Base-by-base conservation (phyloP, 53 echinoderm and acorn worm genomes). In the Antedon mediterranea region DNA sequence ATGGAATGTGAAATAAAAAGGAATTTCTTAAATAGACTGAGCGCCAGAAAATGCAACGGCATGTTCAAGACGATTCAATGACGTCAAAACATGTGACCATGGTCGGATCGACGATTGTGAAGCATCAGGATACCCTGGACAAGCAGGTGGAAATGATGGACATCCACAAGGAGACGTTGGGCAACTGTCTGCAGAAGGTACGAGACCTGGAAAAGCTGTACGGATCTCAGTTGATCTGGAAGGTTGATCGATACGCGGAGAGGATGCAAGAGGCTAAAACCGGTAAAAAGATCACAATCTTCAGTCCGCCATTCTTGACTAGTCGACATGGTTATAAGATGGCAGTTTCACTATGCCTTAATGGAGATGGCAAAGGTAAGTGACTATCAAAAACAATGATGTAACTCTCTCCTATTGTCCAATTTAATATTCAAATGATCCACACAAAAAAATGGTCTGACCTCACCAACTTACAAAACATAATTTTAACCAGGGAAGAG, bases 281-380 rank as follows among this genome's bases (percentile, higher is more conserved):
- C 28, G 89, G 89, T 73, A 95, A 95, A 87, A 94, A 92, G 71
- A 84, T 91, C 44, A 95, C 97, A 71, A 91, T 95, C 82, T 95
- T 95, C 83, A 94, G 91, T 79, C 97, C 97, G 43, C 89, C 97
- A 34, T 95, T 95, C 44, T 77, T 91, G 26, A 95, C 97, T 78
- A 95, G 97, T 76, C 82, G 95, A 26, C 97, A 94, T 84, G 97
- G 97, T 41, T 95, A 95, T 85, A 95, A 89, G 75, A 83, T 95
- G 84, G 82, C 91, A 0, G 91, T 95, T 3, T 95, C 97, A 0
- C 81, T 85, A 3, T 95, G 97, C 73, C 83, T 95, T 14, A 95
- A 95, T 37, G 97, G 97, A 0, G 97, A 95, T 57, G 97, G 97
- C n/a, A 95, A 95, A 89, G 97, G 97, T 95, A 84, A 71, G 33